A percentile compares a stretch with the other conserved stretches of the same genome.
phyloP scores from a whole-genome alignment of 2,888 invertebrate genomes.

The Chamaedrilus cognettii region DNA sequence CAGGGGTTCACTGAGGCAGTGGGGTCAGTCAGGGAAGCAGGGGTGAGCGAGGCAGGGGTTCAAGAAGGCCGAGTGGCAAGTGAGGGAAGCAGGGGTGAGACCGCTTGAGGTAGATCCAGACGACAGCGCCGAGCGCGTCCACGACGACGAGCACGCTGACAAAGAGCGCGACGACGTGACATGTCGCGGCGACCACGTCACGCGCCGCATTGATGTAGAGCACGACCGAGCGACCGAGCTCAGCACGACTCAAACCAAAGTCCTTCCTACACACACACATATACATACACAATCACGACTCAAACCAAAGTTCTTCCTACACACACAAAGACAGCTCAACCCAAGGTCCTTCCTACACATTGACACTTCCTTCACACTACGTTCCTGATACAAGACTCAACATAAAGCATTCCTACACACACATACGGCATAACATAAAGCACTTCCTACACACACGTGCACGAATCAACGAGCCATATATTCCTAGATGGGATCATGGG shows the following conservation, averaged over 20 bases:
- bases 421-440: no score
- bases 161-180: conserved; percentile 51
- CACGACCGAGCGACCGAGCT: conserved; percentile 30
- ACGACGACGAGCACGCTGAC: conserved; percentile 50
- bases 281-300: background rate
- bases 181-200: conserved; percentile 48
- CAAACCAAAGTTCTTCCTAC: conserved; percentile 32
- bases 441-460: no score
- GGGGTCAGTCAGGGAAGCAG: no score
- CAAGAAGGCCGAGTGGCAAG: no score
- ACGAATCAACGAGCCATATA: no score
- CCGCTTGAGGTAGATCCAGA: conserved; percentile 57
- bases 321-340: background rate
- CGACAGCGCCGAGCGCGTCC: conserved; percentile 50
- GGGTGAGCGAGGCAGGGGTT: no score
- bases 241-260: conserved; percentile 27
- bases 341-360: conserved; percentile 33
- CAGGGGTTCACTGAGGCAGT: no score
- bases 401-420: no score
- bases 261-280: conserved; percentile 27
- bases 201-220: conserved; percentile 44
- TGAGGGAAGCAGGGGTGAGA: no score
- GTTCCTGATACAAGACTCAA: no score
- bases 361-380: no score
- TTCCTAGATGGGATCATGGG: no score